phyloP scores from a whole-genome alignment of 2,113 vertebrate species.

The Tachysurus vachellii region DNA sequence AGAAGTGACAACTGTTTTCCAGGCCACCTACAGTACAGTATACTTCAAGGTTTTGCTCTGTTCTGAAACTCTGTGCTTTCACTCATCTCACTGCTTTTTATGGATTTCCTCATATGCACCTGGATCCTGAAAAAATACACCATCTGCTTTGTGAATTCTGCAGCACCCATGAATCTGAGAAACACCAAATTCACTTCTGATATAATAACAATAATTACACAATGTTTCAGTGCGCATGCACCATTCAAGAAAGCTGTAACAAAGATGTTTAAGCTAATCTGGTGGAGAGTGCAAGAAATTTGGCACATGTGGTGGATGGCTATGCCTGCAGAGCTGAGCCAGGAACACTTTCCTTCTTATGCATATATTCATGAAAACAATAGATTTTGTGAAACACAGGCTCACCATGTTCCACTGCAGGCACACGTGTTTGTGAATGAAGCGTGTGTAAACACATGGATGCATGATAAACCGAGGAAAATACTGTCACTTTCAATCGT shows the following conservation, averaged over 20 bases:
- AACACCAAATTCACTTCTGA: constrained; percentile 32
- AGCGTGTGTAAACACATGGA: background rate
- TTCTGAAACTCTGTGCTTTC: background rate
- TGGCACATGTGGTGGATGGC: background rate
- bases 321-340: constrained; percentile 14
- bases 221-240: constrained; percentile 41
- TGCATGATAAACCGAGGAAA: background rate
- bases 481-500: background rate
- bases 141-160: constrained; percentile 57
- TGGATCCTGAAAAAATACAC: constrained; percentile 39
- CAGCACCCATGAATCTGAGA: constrained; percentile 6
- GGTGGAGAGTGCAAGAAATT: background rate
- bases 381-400: background rate
- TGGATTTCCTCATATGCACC: constrained; percentile 35
- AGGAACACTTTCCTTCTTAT: background rate
- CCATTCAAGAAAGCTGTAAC: constrained; percentile 41
- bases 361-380: constrained; percentile 22
- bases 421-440: background rate
- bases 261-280: constrained; percentile 48
- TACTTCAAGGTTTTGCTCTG: background rate
- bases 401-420: background rate
- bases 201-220: constrained; percentile 53
- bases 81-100: constrained; percentile 20
- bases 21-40: background rate
- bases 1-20: background rate